Evolutionary conservation across 2,113 vertebrate genomes (phyloP).

Genomic region (Rhineura floridana): DNA sequence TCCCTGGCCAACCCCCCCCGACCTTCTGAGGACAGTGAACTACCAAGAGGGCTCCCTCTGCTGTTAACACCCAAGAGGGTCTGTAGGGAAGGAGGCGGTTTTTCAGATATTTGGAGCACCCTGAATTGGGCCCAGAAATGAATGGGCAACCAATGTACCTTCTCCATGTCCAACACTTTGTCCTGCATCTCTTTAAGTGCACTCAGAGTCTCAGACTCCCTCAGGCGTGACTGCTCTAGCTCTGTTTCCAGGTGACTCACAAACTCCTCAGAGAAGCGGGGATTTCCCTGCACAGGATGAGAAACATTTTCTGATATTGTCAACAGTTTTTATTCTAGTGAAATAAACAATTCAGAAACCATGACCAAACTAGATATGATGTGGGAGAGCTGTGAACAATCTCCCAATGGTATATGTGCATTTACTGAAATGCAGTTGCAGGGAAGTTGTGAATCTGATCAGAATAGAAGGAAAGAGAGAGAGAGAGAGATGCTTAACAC

Average conservation of each 20-base stretch:
- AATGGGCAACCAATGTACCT: slow-evolving; percentile 80
- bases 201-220: slow-evolving; percentile 85
- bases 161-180: slow-evolving; percentile 93
- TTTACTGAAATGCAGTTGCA: background rate
- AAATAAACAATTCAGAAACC: background rate
- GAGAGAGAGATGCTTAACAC: background rate
- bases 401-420: background rate
- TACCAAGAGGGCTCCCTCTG: too few relatives aligned
- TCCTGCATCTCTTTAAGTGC: slow-evolving; percentile 96
- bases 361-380: background rate
- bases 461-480: background rate
- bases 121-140: too few relatives aligned
- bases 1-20: too few relatives aligned
- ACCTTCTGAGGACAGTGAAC: too few relatives aligned
- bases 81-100: too few relatives aligned
- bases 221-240: slow-evolving; percentile 87
- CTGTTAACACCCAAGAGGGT: too few relatives aligned
- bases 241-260: slow-evolving; percentile 86
- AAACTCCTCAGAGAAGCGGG: slow-evolving; percentile 83
- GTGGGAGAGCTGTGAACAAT: background rate
- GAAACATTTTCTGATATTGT: background rate
- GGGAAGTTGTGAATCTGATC: background rate
- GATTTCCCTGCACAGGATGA: slow-evolving; percentile 68
- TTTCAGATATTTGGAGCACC: too few relatives aligned
- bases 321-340: background rate